Evolutionary conservation across 2,797 vertebrate genomes (phyloP).

Genomic region (Poliocrania exsul): DNA sequence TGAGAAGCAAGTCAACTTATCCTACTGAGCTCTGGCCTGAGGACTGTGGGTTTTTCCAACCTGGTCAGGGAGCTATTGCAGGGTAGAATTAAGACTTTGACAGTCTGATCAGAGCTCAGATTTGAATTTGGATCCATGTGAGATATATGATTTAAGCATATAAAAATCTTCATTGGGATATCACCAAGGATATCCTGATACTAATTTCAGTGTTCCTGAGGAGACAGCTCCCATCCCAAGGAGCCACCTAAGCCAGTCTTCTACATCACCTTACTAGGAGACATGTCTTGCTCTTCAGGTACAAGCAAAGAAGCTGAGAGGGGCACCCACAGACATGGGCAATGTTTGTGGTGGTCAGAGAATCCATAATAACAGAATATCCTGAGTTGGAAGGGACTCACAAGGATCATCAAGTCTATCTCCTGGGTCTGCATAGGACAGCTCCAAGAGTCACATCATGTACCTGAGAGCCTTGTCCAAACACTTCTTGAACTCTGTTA

Average conservation of each 20-base stretch:
- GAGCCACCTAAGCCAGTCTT: neutral
- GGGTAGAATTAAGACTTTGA: neutral
- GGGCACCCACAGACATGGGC: neutral
- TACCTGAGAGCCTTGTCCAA: neutral
- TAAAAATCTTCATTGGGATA: neutral
- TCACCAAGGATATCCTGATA: neutral
- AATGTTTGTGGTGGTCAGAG: neutral
- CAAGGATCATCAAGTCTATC: rapidly evolving
- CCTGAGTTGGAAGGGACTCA: neutral
- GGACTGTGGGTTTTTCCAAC: rapidly evolving
- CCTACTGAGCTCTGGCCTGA: neutral
- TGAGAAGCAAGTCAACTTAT: neutral
- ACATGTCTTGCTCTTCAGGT: neutral
- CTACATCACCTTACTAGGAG: rapidly evolving
- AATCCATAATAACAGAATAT: neutral
- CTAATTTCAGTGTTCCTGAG: neutral
- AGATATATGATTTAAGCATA: neutral
- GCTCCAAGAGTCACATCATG: neutral
- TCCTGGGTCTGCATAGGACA: neutral
- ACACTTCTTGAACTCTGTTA: neutral
- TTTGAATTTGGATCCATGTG: neutral
- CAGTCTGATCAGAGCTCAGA: neutral
- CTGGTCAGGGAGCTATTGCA: neutral
- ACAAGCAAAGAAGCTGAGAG: neutral
- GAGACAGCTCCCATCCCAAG: neutral